Percentiles rank a stretch among this genome's conserved stretches.
These are phyloP conservation scores for Bubalus kerabau DNA, from an alignment of 2,113 vertebrate species.

Conservation along the genomic window DNA sequence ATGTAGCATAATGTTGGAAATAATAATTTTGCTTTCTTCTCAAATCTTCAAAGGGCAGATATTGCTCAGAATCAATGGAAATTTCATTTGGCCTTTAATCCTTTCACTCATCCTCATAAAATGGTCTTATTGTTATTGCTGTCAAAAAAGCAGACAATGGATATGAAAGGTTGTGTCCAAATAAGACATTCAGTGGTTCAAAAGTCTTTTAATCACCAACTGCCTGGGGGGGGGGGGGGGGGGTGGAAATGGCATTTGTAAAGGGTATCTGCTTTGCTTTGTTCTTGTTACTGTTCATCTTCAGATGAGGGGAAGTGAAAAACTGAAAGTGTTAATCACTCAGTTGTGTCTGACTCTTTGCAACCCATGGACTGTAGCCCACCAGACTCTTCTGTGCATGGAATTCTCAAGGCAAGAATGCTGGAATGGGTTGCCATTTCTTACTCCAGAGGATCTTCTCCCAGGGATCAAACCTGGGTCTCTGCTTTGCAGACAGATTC, in stretches of 20 bases:
- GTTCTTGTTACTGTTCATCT: not conserved
- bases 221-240: not conserved
- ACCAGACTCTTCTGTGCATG: not conserved
- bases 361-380: not conserved
- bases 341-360: not conserved
- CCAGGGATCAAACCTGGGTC: not conserved
- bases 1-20: not conserved
- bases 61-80: slow-evolving; percentile 15
- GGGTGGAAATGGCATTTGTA: not conserved
- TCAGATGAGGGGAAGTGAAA: not conserved
- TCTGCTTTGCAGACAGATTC: not conserved
- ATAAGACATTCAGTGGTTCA: not conserved
- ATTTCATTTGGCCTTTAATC: not conserved
- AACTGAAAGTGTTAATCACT: not conserved
- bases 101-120: not conserved
- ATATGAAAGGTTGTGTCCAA: not conserved
- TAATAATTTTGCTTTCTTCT: not conserved
- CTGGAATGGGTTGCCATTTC: not conserved
- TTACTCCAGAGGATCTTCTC: not conserved
- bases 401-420: not conserved
- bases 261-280: not conserved
- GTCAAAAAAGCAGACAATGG: not conserved
- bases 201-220: not conserved
- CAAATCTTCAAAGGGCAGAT: not conserved
- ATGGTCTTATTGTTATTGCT: not conserved